These are phyloP conservation scores for Drosophila paulistorum DNA, from an alignment of 1,140 invertebrate genomes.

Conservation along the genomic window DNA sequence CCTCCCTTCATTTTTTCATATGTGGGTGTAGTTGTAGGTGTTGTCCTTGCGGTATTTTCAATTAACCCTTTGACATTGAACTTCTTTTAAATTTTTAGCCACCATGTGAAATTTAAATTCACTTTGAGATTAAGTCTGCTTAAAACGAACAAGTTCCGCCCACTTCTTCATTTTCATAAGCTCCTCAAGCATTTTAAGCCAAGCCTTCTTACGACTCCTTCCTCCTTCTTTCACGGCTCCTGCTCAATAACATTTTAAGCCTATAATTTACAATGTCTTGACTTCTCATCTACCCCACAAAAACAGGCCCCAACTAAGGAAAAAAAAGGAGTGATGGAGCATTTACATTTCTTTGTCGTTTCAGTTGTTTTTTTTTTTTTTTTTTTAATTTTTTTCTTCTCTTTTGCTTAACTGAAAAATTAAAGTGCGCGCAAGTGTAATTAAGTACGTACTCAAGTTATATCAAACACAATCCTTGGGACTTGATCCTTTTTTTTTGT, in stretches of 20 bases:
- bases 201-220: slow-evolving; percentile 9
- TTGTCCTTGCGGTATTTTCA: slow-evolving; percentile 42
- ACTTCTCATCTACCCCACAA: slow-evolving; percentile 33
- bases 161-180: slow-evolving; percentile 71
- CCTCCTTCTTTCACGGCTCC: slow-evolving; percentile 6
- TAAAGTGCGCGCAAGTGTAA: slow-evolving; percentile 80
- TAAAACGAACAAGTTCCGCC: slow-evolving; percentile 46
- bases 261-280: slow-evolving; percentile 80
- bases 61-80: slow-evolving; percentile 72
- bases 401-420: slow-evolving; percentile 59
- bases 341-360: slow-evolving; percentile 63
- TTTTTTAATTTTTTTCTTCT: slow-evolving; percentile 9
- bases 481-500: slow-evolving; percentile 45
- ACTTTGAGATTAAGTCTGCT: slow-evolving; percentile 59
- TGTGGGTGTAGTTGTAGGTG: background rate
- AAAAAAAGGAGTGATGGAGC: slow-evolving; percentile 22
- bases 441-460: slow-evolving; percentile 72
- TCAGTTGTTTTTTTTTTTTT: slow-evolving; percentile 32
- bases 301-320: background rate
- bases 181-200: slow-evolving; percentile 52
- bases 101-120: slow-evolving; percentile 24
- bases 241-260: slow-evolving; percentile 54
- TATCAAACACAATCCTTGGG: slow-evolving; percentile 30
- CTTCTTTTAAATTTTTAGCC: slow-evolving; percentile 46
- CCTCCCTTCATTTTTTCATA: background rate